Conservation (phyloP, 2,113 vertebrate species). For the Danio rerio region DNA sequence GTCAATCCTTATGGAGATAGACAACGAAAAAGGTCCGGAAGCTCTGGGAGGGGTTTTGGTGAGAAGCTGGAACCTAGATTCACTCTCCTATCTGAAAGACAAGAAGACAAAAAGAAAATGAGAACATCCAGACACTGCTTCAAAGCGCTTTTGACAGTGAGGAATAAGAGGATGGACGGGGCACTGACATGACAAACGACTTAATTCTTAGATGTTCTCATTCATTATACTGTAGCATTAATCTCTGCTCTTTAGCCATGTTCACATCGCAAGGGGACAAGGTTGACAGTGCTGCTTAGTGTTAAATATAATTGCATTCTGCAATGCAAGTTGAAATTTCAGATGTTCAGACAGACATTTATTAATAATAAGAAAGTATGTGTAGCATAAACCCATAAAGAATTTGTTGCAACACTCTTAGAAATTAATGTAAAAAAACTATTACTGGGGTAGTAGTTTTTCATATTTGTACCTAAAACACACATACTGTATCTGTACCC, state of each 20-base stretch:
- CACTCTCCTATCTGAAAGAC: slow-evolving; percentile 52
- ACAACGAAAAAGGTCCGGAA: slow-evolving; percentile 62
- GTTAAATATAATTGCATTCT: not conserved
- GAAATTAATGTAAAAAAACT: not conserved
- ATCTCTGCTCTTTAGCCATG: not conserved
- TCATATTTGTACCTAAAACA: too few relatives aligned
- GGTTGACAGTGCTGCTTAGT: not conserved
- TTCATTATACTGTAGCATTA: slow-evolving; percentile 9
- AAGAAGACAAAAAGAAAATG: slow-evolving; percentile 47
- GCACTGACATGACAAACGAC: slow-evolving; percentile 28
- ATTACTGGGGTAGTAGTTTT: too few relatives aligned
- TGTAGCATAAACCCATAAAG: not conserved
- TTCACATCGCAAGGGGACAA: not conserved
- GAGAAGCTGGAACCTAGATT: slow-evolving; percentile 51
- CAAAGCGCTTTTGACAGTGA: slow-evolving; percentile 39
- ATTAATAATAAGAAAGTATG: not conserved
- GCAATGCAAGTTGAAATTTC: not conserved
- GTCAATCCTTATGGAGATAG: slow-evolving; percentile 59
- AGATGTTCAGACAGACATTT: not conserved
- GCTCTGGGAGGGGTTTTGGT: slow-evolving; percentile 52
- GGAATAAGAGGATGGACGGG: slow-evolving; percentile 23
- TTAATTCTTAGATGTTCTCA: slow-evolving; percentile 3
- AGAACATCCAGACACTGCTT: slow-evolving; percentile 36
- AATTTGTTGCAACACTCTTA: not conserved
- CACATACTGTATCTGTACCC: too few relatives aligned